phyloP scores from a whole-genome alignment of 2,888 invertebrate species.

The Thymelicus lineola region DNA sequence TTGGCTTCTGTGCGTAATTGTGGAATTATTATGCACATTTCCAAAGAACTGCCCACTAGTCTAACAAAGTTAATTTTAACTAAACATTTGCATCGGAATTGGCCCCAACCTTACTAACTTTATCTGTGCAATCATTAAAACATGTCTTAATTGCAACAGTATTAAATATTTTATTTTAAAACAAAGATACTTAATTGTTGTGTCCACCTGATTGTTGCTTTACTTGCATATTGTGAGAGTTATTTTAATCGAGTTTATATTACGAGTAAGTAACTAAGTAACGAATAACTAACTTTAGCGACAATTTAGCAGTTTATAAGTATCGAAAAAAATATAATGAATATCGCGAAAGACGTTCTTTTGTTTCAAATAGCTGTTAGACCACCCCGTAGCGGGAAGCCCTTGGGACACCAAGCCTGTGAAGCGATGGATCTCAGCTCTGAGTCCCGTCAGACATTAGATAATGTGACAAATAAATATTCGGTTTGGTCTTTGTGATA shows the following conservation, averaged over 20 bases:
- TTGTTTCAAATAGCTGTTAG: no score
- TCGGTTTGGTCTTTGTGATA: no score
- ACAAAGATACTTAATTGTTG: conserved; percentile 17
- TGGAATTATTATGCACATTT: conserved; percentile 8
- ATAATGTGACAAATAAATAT: no score
- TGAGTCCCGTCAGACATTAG: no score
- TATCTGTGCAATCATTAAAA: conserved; percentile 19
- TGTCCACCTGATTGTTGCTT: not conserved
- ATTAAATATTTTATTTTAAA: conserved; percentile 28
- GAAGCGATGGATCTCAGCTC: no score
- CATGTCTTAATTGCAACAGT: conserved; percentile 23
- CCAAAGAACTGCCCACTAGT: not conserved
- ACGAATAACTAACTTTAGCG: no score
- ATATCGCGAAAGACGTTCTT: no score
- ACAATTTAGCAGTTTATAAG: no score
- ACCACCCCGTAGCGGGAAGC: no score
- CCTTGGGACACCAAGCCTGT: no score
- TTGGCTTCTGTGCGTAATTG: not conserved
- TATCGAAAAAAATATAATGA: no score
- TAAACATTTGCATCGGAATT: conserved; percentile 12
- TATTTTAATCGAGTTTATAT: not conserved
- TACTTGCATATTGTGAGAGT: not conserved
- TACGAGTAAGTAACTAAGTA: no score
- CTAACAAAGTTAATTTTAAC: conserved; percentile 1
- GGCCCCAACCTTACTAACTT: conserved; percentile 6